phyloP scores from a whole-genome alignment of 92 coral and sea anemone genomes.

The Epizoanthus rinbou region DNA sequence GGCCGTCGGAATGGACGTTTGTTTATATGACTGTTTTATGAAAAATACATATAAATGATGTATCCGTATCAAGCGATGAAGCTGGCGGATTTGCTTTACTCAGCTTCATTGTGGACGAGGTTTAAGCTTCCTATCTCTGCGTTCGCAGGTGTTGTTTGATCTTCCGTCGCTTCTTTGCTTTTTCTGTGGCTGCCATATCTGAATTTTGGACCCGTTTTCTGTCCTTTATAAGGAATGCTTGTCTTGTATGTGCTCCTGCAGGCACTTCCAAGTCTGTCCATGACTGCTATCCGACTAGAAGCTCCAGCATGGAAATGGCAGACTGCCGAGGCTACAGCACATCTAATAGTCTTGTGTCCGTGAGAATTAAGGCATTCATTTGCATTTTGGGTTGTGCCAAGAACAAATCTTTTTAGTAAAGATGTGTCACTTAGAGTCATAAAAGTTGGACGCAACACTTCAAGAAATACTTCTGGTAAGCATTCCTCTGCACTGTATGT shows the following conservation, averaged over 20 bases:
- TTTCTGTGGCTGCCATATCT: not conserved
- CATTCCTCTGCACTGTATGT: too few relatives aligned
- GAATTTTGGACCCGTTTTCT: not conserved
- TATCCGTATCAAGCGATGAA: too few relatives aligned
- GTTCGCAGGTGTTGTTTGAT: constrained; percentile 1
- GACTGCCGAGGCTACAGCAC: constrained; percentile 36
- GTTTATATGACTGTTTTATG: too few relatives aligned
- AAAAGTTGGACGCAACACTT: too few relatives aligned
- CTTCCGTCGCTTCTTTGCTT: not conserved
- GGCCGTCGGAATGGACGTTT: too few relatives aligned
- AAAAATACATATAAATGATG: too few relatives aligned
- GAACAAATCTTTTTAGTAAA: not conserved
- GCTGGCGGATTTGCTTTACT: too few relatives aligned
- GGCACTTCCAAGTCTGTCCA: constrained; percentile 51
- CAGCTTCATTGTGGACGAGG: too few relatives aligned
- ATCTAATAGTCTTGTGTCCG: constrained; percentile 11
- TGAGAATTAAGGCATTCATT: constrained; percentile 41
- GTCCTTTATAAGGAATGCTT: constrained; percentile 27
- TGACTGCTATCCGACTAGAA: not conserved
- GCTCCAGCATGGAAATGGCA: constrained; percentile 38
- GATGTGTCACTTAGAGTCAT: too few relatives aligned
- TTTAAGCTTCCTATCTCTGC: constrained; percentile 31
- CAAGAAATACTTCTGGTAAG: too few relatives aligned
- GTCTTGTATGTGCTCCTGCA: not conserved
- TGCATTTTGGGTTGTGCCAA: constrained; percentile 52